Evolutionary conservation across 2,888 invertebrate species (phyloP).

Genomic region (Oegoconia quadripuncta): DNA sequence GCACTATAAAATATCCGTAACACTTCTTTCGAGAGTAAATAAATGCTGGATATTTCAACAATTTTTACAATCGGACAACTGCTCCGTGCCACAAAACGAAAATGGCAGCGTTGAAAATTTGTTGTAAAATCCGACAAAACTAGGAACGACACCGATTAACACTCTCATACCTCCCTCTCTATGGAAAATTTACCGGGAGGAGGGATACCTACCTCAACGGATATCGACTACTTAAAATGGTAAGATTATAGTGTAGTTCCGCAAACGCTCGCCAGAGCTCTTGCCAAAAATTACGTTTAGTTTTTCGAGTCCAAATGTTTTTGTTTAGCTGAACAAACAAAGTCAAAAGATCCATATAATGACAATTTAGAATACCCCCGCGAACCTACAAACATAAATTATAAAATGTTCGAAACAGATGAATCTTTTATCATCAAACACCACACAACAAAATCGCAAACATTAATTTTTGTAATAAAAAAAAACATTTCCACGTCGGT

Average conservation of each 20-base stretch:
- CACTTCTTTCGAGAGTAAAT: conserved; percentile 40
- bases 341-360: no score
- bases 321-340: no score
- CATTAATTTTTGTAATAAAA: no score
- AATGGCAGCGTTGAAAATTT: conserved; percentile 72
- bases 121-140: conserved; percentile 29
- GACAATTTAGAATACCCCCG: no score
- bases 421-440: no score
- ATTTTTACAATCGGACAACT: conserved; percentile 60
- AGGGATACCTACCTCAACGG: neutral
- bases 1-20: conserved; percentile 38
- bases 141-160: conserved; percentile 12
- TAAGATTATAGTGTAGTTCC: conserved; percentile 22
- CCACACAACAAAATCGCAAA: no score
- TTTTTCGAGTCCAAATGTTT: no score
- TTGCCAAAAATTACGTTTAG: conserved; percentile 7
- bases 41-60: conserved; percentile 42
- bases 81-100: conserved; percentile 76
- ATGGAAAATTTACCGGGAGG: conserved; percentile 1
- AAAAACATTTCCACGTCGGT: no score
- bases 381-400: no score
- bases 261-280: conserved; percentile 18
- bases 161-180: conserved; percentile 6
- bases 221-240: neutral
- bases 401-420: no score